Conservation (phyloP, 2,113 vertebrate genomes). For the Pyrgilauda ruficollis region DNA sequence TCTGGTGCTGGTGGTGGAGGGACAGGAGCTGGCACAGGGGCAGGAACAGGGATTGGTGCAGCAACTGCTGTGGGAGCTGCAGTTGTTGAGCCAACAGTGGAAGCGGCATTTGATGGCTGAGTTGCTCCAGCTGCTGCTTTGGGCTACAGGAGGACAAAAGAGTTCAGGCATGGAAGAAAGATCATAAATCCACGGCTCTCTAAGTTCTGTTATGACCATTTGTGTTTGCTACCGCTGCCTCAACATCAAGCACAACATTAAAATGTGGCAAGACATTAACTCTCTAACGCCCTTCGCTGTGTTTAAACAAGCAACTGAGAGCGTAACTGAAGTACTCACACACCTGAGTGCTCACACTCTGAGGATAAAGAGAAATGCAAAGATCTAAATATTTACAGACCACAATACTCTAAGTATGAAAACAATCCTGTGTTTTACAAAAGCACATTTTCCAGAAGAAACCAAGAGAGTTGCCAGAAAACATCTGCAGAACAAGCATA, state of each 20-base stretch:
- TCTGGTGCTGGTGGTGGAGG: conserved; percentile 65
- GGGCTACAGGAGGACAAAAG: conserved; percentile 70
- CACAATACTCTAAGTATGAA: not conserved
- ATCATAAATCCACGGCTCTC: not conserved
- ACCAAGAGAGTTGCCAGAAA: not conserved
- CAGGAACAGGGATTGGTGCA: conserved; percentile 50
- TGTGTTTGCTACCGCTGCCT: not conserved
- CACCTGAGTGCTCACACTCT: not conserved
- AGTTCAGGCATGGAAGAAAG: not conserved
- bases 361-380: not conserved
- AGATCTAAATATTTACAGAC: not conserved
- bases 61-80: conserved; percentile 41
- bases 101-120: conserved; percentile 62
- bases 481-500: not conserved
- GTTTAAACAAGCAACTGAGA: not conserved
- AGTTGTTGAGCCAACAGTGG: conserved; percentile 37
- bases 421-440: not conserved
- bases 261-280: not conserved
- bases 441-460: not conserved
- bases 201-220: not conserved
- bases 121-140: conserved; percentile 75
- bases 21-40: conserved; percentile 62
- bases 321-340: not conserved
- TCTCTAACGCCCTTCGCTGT: not conserved
- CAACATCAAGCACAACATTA: not conserved